These are phyloP conservation scores for Micrasema longulum DNA, from an alignment of 1,140 invertebrate species.

Conservation along the genomic window DNA sequence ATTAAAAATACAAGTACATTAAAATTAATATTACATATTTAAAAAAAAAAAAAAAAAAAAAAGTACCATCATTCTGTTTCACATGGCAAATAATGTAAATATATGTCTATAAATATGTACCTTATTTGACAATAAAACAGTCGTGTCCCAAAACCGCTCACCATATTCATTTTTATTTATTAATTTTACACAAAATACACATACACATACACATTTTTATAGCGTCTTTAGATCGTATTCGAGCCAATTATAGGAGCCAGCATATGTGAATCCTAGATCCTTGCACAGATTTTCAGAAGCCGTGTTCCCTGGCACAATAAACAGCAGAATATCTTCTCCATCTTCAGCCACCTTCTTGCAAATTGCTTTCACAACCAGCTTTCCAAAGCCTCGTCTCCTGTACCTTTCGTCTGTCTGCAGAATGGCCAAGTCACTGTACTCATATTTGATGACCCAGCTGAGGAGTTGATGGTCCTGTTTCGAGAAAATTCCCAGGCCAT, in stretches of 20 bases:
- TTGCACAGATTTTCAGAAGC: slow-evolving; percentile 55
- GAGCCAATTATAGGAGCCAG: slow-evolving; percentile 41
- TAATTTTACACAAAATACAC: no score
- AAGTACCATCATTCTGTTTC: no score
- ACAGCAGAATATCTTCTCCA: slow-evolving; percentile 54
- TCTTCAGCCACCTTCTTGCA: slow-evolving; percentile 56
- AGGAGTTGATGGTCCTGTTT: slow-evolving; percentile 53
- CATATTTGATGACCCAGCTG: slow-evolving; percentile 57
- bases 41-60: no score
- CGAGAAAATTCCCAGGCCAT: slow-evolving; percentile 56
- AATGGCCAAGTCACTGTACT: slow-evolving; percentile 55
- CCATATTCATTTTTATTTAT: no score
- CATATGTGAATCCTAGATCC: slow-evolving; percentile 54
- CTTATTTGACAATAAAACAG: no score
- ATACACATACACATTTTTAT: neutral
- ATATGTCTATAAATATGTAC: no score
- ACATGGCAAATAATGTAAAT: no score
- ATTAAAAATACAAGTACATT: no score
- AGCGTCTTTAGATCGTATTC: slow-evolving; percentile 22
- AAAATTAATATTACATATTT: no score
- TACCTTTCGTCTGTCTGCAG: slow-evolving; percentile 56
- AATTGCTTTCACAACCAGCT: slow-evolving; percentile 54
- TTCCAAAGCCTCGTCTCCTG: slow-evolving; percentile 56
- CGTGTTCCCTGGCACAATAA: slow-evolving; percentile 54
- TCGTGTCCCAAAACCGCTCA: no score